A percentile compares a stretch with the other conserved stretches of the same genome.
phyloP scores from a whole-genome alignment of 2,888 invertebrate species.

The Chloromyia formosa region DNA sequence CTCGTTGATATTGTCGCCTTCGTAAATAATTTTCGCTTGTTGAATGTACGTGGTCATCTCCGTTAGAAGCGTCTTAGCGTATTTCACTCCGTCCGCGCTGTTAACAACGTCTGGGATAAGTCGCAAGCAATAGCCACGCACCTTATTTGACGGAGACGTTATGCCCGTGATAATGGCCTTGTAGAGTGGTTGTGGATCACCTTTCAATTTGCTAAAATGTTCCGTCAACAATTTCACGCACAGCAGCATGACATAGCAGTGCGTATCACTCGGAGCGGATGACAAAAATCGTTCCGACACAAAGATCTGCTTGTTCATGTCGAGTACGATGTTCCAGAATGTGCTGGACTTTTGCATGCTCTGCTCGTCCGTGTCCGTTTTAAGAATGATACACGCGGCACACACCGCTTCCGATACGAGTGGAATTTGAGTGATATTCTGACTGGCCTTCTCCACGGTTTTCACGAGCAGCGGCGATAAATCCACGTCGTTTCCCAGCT shows the following conservation, averaged over 20 bases:
- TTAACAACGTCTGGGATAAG: constrained; percentile 71
- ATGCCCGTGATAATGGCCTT: constrained; percentile 76
- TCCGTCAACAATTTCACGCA: constrained; percentile 77
- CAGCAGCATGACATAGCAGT: constrained; percentile 76
- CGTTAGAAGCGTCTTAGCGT: constrained; percentile 71
- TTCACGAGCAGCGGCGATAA: constrained; percentile 73
- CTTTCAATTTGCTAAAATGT: constrained; percentile 74
- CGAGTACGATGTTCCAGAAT: constrained; percentile 77
- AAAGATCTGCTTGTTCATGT: constrained; percentile 81
- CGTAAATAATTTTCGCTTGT: constrained; percentile 66
- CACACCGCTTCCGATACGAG: constrained; percentile 76
- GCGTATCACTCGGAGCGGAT: constrained; percentile 75
- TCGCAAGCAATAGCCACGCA: constrained; percentile 71
- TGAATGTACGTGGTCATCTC: constrained; percentile 75
- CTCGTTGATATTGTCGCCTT: constrained; percentile 54
- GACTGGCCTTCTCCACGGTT: constrained; percentile 78
- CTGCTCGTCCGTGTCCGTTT: constrained; percentile 67
- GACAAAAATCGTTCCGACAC: constrained; percentile 83
- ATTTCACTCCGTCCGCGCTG: constrained; percentile 68
- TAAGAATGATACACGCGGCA: constrained; percentile 74
- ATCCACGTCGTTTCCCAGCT: constrained; percentile 62
- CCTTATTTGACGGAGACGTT: constrained; percentile 70
- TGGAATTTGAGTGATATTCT: constrained; percentile 78
- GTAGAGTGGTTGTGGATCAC: constrained; percentile 73
- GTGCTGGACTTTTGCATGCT: constrained; percentile 64